Conservation (phyloP, 2,888 invertebrate genomes). For the Bugula neritina region DNA sequence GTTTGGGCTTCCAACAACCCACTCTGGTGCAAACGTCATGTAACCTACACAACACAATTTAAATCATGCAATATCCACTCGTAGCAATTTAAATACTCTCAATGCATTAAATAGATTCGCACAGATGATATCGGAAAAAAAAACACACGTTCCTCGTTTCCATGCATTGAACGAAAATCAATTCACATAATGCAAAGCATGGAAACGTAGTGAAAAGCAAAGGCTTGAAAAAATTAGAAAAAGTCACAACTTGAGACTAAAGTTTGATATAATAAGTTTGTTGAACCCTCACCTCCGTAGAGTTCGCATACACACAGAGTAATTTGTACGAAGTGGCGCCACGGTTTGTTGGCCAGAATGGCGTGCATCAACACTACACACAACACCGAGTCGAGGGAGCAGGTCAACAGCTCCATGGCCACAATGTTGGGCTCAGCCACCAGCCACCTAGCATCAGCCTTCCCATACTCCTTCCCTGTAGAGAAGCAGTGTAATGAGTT, state of each 20-base stretch:
- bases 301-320: conserved; percentile 47
- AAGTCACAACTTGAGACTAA: too few relatives aligned
- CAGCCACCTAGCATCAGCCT: conserved; percentile 49
- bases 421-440: conserved; percentile 47
- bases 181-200: too few relatives aligned
- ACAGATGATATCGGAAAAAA: too few relatives aligned
- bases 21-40: conserved; percentile 51
- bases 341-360: conserved; percentile 37
- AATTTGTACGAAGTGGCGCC: conserved; percentile 46
- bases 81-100: too few relatives aligned
- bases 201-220: too few relatives aligned
- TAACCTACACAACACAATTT: conserved; percentile 40
- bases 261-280: too few relatives aligned
- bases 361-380: conserved; percentile 40
- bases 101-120: too few relatives aligned
- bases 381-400: conserved; percentile 39
- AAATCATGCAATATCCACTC: background rate
- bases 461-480: conserved; percentile 50
- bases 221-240: too few relatives aligned
- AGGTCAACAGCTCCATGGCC: conserved; percentile 46
- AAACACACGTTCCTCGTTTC: too few relatives aligned
- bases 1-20: conserved; percentile 42
- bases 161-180: too few relatives aligned
- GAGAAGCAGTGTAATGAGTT: conserved; percentile 15
- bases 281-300: conserved; percentile 48